Evolutionary conservation across 2,113 vertebrate species (phyloP), one percentile per base, ranked within the genome.

Genomic region (Lampris megalopsis): DNA sequence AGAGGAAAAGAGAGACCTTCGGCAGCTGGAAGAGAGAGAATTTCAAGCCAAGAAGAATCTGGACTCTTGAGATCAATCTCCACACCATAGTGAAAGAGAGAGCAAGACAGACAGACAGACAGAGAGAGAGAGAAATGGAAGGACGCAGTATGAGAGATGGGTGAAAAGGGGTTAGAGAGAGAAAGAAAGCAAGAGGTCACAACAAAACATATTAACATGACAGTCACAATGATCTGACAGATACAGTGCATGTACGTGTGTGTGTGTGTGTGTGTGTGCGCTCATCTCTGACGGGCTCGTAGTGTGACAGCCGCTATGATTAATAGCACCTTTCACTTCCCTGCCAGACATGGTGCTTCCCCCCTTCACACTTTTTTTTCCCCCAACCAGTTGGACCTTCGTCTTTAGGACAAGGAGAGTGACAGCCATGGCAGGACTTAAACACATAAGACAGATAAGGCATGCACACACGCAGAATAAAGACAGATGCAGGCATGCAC

Each of bases 301-400:
- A 85, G 82, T 82, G 47, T 67, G 77, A 81, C 87, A 90, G 35
- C 48, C 1, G 65, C 47, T 41, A 2, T 90, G 92, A 94, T 87
- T 89, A 92, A 92, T 89, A 80, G 2, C 86, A 91, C 75, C 85
- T 91, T 82, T 89, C 89, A 85, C 70, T 58, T 65, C 5, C 2
- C 69, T 60, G 0, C 2, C 71, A 80, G 79, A 72, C 76, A 79
- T 80, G 68, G 62, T 73, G 73, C 74, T 77, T 80, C 60, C 47
- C 63, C 71, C 38, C 47, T 68, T 53, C 63, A 57, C 47, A 63
- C 57, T 50, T 57, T 58, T 65, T 65, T 68, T 59, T 54, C 40
- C 43, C 50, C 70, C 64, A 24, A 24, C 67, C n/a, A 0, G 54
- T 56, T 69, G 48, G 56, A 35, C 68, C 24, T 38, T 40, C 50